Conservation (phyloP, 2,113 vertebrate species). For the Speoplatyrhinus poulsoni region DNA sequence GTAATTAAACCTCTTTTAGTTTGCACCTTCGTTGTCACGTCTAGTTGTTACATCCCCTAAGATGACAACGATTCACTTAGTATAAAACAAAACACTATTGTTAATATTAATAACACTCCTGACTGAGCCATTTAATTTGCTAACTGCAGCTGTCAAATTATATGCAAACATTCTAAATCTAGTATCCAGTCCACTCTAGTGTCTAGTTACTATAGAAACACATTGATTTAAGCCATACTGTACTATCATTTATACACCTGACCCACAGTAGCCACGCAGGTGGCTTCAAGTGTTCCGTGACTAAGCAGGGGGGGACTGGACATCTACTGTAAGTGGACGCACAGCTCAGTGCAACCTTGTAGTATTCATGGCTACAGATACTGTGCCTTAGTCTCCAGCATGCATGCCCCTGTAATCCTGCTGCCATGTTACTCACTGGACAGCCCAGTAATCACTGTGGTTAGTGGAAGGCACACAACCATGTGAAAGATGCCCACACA, state of each 20-base stretch:
- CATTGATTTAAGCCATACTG: too few species aligned
- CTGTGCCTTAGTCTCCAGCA: not conserved
- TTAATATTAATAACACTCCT: not conserved
- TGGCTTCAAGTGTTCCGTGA: not conserved
- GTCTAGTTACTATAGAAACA: too few species aligned
- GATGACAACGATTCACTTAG: too few species aligned
- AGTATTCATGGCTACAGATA: not conserved
- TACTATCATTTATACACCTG: not conserved
- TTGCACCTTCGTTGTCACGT: too few species aligned
- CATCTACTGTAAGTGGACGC: too few species aligned
- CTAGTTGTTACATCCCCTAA: too few species aligned
- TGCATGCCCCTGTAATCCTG: conserved; percentile 23
- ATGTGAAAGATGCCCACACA: conserved; percentile 5
- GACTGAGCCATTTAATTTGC: not conserved
- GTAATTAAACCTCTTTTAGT: too few species aligned
- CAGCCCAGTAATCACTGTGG: conserved; percentile 27
- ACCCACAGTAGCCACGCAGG: not conserved
- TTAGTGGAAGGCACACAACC: not conserved
- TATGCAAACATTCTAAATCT: not conserved
- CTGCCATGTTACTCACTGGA: conserved; percentile 36
- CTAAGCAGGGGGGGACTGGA: not conserved
- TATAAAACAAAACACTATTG: too few species aligned
- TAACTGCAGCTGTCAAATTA: not conserved
- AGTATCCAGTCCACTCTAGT: too few species aligned
- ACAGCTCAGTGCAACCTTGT: not conserved